phyloP scores from a whole-genome alignment of 2,797 vertebrate genomes.

The Pangasius djambal region DNA sequence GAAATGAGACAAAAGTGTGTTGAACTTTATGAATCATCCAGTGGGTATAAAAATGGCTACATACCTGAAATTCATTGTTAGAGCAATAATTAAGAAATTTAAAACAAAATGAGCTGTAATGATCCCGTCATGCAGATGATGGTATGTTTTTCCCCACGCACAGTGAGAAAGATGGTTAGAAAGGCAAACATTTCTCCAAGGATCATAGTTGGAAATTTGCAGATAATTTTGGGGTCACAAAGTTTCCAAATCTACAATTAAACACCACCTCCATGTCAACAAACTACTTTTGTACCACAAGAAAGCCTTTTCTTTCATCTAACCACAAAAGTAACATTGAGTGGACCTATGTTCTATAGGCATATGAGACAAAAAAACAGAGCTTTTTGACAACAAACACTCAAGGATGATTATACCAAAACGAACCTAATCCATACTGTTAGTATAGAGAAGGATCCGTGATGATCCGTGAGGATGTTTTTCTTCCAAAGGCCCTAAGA shows the following conservation, averaged over 20 bases:
- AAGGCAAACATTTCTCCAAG: background rate
- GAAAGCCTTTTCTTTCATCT: background rate
- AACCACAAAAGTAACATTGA: background rate
- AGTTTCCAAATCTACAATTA: background rate
- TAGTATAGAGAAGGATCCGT: background rate
- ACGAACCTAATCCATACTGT: background rate
- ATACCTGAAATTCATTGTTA: background rate
- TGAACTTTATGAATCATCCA: slow-evolving; percentile 1
- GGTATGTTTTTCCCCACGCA: background rate
- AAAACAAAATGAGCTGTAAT: background rate
- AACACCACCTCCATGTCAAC: background rate
- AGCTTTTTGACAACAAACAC: background rate
- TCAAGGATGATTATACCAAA: background rate
- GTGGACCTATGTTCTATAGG: background rate
- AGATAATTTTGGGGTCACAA: background rate
- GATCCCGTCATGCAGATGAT: background rate
- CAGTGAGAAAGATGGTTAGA: background rate
- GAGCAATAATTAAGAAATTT: background rate
- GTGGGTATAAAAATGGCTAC: background rate
- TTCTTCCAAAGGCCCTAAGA: background rate
- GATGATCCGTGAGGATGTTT: background rate
- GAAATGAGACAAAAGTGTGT: background rate
- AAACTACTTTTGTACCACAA: background rate
- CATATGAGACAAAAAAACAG: background rate
- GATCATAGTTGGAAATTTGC: background rate